Percentiles rank a stretch among this genome's conserved stretches.
These are phyloP conservation scores for Drosophila borborema DNA, from an alignment of 2,888 invertebrate species.

Conservation along the genomic window DNA sequence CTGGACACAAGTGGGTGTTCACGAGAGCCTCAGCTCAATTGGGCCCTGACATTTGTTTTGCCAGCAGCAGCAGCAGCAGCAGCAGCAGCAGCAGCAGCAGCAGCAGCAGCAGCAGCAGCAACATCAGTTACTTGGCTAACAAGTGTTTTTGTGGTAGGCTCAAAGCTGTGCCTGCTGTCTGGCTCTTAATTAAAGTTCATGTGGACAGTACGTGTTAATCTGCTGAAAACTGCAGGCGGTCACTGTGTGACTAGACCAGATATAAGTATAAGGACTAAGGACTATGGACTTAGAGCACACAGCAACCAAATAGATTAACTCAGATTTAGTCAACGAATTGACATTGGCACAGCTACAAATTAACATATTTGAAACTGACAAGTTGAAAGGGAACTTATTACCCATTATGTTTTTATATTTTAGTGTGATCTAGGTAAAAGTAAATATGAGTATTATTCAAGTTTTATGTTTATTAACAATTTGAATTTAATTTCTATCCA, in stretches of 20 bases:
- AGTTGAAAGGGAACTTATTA: neutral
- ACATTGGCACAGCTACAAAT: neutral
- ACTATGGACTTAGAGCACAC: constrained; percentile 9
- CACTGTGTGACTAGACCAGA: constrained; percentile 4
- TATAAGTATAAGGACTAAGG: constrained; percentile 6
- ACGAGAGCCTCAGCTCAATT: constrained; percentile 33
- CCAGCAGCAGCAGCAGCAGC: constrained; percentile 20
- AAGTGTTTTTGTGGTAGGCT: constrained; percentile 57
- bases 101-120: constrained; percentile 19
- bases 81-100: constrained; percentile 10
- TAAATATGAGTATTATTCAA: too few relatives aligned
- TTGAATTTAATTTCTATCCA: too few relatives aligned
- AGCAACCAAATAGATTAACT: constrained; percentile 25
- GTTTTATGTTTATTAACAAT: too few relatives aligned
- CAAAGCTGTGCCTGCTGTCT: constrained; percentile 10
- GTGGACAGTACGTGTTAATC: constrained; percentile 57
- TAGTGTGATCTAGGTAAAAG: too few relatives aligned
- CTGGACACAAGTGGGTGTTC: constrained; percentile 35
- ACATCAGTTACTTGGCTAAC: constrained; percentile 43
- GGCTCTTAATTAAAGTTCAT: constrained; percentile 63
- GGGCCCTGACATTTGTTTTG: constrained; percentile 29
- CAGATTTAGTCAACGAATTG: neutral
- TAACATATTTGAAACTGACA: neutral
- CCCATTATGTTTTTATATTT: too few relatives aligned
- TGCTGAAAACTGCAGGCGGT: constrained; percentile 24